Evolutionary conservation across 2,888 invertebrate species (phyloP), one percentile per base, ranked within the genome.

Genomic region (Calephelis perditalis): DNA sequence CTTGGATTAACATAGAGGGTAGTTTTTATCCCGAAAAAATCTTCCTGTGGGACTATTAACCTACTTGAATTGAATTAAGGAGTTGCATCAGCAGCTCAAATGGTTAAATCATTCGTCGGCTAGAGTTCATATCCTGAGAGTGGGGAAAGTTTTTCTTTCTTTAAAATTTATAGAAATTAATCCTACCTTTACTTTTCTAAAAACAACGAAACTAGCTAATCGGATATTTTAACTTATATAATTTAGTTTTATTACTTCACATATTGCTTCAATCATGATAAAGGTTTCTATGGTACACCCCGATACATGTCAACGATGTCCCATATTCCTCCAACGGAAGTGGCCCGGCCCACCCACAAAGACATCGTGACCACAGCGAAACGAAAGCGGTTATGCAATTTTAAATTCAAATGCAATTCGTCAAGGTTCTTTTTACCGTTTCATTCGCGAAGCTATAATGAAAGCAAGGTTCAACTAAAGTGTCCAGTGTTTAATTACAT

Each of bases 241-340:
- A 52, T 52, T 36, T 36, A 36, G 35, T 35, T 52, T 52, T 52
- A 52, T 35, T 52, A 2, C 11, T 49, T 10, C 3, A 35, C 52
- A 36, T 26, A 52, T 52, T 52, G 52, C 52, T 35, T 52, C 52
- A 11, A 52, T 36, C 26, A 26, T 10, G 11, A 52, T 52, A 58
- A 58, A 36, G 37, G 46, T 12, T 57, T n/a, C 36, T 36, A 57
- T 46, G 11, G 57, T 61, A 44, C 44, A 62, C 59, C 40, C 70
- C 35, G 73, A 71, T 67, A 67, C 62, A 70, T 67, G 70, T 67
- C 65, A 64, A 52, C 52, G 52, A 68, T 71, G 76, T 60, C 72
- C 74, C 69, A 81, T 75, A 78, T 79, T 76, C 70, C 69, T 63
- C 72, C 73, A 68, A 71, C 77, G 82, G 82, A 82, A 81, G 71